phyloP scores from a whole-genome alignment of 2,797 vertebrate species.

The Pangasius djambal region DNA sequence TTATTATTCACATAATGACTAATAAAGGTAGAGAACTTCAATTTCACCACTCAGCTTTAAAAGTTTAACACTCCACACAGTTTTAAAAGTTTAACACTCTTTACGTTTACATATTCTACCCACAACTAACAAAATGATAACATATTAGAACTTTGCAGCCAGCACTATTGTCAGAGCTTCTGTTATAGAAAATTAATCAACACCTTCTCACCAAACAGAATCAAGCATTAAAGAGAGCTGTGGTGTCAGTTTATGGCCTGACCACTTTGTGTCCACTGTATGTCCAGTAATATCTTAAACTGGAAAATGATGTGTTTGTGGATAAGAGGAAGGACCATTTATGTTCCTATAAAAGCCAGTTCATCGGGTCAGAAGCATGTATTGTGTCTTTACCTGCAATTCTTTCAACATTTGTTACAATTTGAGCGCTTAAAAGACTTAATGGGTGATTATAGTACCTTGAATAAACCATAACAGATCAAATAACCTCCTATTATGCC shows the following conservation, averaged over 20 bases:
- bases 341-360: not conserved
- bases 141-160: not conserved
- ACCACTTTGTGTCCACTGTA: not conserved
- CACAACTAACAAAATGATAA: not conserved
- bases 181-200: not conserved
- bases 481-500: conserved; percentile 1
- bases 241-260: not conserved
- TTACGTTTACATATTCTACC: not conserved
- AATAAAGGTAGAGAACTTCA: not conserved
- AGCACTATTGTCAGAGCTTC: not conserved
- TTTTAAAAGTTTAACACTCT: not conserved
- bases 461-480: conserved; percentile 8
- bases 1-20: not conserved
- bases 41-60: not conserved
- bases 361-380: not conserved
- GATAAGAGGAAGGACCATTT: not conserved
- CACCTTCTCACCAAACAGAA: not conserved
- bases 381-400: conserved; percentile 18
- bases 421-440: not conserved
- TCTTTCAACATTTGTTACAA: not conserved
- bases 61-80: not conserved
- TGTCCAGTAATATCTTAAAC: conserved; percentile 20
- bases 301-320: not conserved
- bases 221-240: not conserved
- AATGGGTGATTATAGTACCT: not conserved